Percentiles rank a stretch among this genome's conserved stretches.
Evolutionary conservation across 64 coral and sea anemone species (phyloP).

Genomic region (Montipora efflorescens): DNA sequence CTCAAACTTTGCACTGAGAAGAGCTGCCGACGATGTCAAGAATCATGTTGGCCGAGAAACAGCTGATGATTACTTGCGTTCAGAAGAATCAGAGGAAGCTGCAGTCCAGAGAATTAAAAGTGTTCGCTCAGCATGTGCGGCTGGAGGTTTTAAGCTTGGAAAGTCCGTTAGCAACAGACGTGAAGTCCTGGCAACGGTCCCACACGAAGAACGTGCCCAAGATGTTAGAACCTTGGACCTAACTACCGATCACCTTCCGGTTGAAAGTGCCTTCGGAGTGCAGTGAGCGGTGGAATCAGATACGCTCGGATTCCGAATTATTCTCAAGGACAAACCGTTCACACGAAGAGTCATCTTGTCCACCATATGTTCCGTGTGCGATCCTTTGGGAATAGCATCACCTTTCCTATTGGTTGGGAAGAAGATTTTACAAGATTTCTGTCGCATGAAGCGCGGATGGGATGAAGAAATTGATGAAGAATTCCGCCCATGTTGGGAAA

Average conservation of each 20-base stretch:
- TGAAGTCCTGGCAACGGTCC: neutral
- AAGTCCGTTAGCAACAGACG: constrained; percentile 53
- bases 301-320: constrained; percentile 63
- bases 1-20: constrained; percentile 43
- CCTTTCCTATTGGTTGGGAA: constrained; percentile 65
- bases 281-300: constrained; percentile 67
- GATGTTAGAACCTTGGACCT: constrained; percentile 50
- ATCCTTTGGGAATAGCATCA: constrained; percentile 70
- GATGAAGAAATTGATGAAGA: constrained; percentile 51
- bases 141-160: constrained; percentile 63
- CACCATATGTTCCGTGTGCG: constrained; percentile 68
- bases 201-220: constrained; percentile 24
- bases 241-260: neutral
- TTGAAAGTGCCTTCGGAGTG: constrained; percentile 50
- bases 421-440: constrained; percentile 65
- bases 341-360: constrained; percentile 64
- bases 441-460: constrained; percentile 38
- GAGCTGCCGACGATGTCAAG: constrained; percentile 39
- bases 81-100: neutral
- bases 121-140: constrained; percentile 27
- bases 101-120: neutral
- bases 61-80: neutral
- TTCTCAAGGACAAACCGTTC: constrained; percentile 63
- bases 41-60: neutral
- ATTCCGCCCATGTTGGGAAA: constrained; percentile 44